Conservation (phyloP, 2,888 invertebrate genomes). For the Lordiphosa andalusiaca region DNA sequence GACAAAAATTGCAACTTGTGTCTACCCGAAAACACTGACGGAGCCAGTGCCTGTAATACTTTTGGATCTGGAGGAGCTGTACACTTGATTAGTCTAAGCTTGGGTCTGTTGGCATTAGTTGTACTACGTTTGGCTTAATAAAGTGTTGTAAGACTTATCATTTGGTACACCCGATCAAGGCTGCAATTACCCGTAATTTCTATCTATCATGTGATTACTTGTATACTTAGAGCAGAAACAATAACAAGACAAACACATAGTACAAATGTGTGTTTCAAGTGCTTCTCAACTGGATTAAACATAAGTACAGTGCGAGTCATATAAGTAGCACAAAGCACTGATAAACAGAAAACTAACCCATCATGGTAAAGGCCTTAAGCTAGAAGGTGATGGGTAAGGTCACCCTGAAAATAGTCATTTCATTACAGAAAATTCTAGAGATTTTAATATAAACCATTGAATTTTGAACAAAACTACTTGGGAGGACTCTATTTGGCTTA, state of each 20-base stretch:
- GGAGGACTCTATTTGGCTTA: too few species aligned
- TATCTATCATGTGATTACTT: conserved; percentile 11
- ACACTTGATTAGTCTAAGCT: conserved; percentile 23
- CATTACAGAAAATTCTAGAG: too few species aligned
- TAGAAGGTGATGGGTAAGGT: too few species aligned
- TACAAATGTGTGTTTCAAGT: conserved; percentile 2
- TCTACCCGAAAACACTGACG: conserved; percentile 43
- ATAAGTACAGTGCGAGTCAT: neutral
- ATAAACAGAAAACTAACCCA: neutral
- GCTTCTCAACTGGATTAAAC: neutral
- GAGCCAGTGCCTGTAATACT: conserved; percentile 66
- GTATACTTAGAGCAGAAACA: conserved; percentile 4
- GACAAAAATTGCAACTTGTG: conserved; percentile 68
- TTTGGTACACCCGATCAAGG: neutral
- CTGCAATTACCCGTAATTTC: neutral
- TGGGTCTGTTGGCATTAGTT: conserved; percentile 30
- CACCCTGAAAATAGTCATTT: too few species aligned
- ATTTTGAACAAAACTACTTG: too few species aligned
- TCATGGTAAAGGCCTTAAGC: too few species aligned
- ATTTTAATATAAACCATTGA: too few species aligned
- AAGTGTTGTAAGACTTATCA: conserved; percentile 13
- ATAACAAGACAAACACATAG: conserved; percentile 9
- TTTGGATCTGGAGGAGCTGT: conserved; percentile 39
- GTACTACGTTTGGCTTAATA: conserved; percentile 12
- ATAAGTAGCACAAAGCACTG: neutral